phyloP scores from a whole-genome alignment of 2,113 vertebrate genomes.

The Labeo rohita region DNA sequence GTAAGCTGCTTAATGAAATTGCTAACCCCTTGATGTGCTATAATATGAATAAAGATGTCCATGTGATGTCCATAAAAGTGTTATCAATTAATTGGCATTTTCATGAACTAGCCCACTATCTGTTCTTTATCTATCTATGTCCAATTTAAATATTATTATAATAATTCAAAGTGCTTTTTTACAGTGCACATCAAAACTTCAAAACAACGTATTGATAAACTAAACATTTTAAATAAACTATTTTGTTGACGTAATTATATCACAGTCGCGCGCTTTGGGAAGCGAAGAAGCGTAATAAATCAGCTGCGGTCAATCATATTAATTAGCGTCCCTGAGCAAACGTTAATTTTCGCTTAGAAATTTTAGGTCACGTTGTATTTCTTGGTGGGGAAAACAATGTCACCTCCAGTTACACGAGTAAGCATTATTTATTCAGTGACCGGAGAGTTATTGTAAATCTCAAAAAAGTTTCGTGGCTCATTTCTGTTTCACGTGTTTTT shows the following conservation, averaged over 20 bases:
- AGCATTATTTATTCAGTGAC: neutral
- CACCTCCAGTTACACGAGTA: conserved; percentile 4
- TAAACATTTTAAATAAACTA: neutral
- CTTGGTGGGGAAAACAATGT: neutral
- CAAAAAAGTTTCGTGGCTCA: neutral
- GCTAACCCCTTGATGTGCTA: neutral
- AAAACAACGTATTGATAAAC: neutral
- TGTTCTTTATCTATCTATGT: too few relatives aligned
- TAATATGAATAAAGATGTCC: neutral
- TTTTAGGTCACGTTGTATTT: neutral
- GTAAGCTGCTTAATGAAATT: neutral
- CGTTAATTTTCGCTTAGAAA: neutral
- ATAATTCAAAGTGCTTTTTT: neutral
- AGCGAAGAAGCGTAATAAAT: neutral
- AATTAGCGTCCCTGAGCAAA: neutral
- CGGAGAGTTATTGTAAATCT: neutral
- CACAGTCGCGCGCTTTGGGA: neutral
- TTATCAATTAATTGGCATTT: too few relatives aligned
- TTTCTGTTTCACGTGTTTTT: neutral
- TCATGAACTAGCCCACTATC: too few relatives aligned
- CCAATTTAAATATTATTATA: neutral
- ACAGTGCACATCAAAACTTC: neutral
- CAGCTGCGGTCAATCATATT: neutral
- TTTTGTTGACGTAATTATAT: neutral
- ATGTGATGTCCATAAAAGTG: too few relatives aligned